Conservation (phyloP, 2,113 vertebrate genomes). For the Gasterosteus aculeatus region DNA sequence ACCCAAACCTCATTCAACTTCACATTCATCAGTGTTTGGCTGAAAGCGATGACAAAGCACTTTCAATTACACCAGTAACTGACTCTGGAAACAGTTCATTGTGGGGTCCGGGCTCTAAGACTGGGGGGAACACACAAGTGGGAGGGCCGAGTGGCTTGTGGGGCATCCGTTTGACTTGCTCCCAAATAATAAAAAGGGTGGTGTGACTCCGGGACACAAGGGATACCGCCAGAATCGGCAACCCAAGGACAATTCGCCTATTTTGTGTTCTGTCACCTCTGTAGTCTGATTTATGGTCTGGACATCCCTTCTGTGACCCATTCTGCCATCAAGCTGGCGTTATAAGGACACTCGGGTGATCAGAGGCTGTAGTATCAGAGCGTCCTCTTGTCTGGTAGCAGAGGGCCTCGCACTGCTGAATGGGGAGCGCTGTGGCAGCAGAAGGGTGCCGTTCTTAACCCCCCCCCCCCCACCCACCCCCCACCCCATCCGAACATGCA, state of each 20-base stretch:
- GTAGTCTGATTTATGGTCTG: constrained; percentile 82
- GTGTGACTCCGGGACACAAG: constrained; percentile 75
- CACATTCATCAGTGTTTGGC: constrained; percentile 91
- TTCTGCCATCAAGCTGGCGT: constrained; percentile 75
- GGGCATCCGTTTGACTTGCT: constrained; percentile 79
- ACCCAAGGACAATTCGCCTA: constrained; percentile 82
- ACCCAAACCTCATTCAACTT: constrained; percentile 91
- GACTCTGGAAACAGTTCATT: constrained; percentile 88
- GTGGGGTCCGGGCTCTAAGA: constrained; percentile 72
- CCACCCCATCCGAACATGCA: constrained; percentile 58
- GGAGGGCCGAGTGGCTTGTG: constrained; percentile 66
- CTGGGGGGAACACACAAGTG: constrained; percentile 61
- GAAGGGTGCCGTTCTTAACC: constrained; percentile 82
- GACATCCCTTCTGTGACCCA: constrained; percentile 80
- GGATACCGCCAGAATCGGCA: constrained; percentile 69
- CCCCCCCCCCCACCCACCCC: constrained; percentile 1
- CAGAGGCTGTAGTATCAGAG: constrained; percentile 80
- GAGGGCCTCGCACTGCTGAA: constrained; percentile 74
- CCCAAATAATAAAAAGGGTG: constrained; percentile 81
- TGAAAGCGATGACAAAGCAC: constrained; percentile 90
- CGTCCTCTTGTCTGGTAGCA: constrained; percentile 75
- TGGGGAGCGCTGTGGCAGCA: constrained; percentile 64
- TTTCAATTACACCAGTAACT: constrained; percentile 87
- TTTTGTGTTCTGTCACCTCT: constrained; percentile 82
- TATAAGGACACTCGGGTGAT: constrained; percentile 77